phyloP scores from a whole-genome alignment of 1,140 invertebrate genomes.

The Macrosteles quadrilineatus region DNA sequence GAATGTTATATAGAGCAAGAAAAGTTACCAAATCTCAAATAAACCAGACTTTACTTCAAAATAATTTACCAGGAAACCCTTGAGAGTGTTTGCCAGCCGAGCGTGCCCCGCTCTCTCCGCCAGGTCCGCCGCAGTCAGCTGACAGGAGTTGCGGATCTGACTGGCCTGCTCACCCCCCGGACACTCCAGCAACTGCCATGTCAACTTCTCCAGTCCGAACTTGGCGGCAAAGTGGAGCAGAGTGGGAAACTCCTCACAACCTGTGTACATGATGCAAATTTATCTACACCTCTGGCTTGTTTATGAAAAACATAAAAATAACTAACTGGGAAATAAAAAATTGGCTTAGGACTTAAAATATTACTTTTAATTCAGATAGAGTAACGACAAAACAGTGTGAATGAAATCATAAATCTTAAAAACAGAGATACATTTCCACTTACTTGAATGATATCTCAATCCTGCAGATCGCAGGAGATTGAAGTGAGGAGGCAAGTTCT shows the following conservation, averaged over 20 bases:
- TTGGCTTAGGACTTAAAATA: too few species aligned
- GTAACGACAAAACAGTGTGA: too few species aligned
- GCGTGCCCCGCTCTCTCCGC: slow-evolving; percentile 71
- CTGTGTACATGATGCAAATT: too few species aligned
- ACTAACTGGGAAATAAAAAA: too few species aligned
- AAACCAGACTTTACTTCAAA: too few species aligned
- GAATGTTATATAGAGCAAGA: too few species aligned
- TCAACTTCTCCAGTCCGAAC: slow-evolving; percentile 80
- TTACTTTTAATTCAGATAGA: too few species aligned
- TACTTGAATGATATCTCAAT: slow-evolving; percentile 51
- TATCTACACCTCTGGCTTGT: too few species aligned
- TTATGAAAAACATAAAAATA: too few species aligned
- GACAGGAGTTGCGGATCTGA: slow-evolving; percentile 74
- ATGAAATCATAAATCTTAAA: too few species aligned
- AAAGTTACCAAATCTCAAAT: too few species aligned
- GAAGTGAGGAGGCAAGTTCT: slow-evolving; percentile 79
- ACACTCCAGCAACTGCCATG: slow-evolving; percentile 79
- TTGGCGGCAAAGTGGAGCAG: slow-evolving; percentile 84
- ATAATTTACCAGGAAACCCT: slow-evolving; percentile 74
- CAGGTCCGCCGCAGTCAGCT: slow-evolving; percentile 75
- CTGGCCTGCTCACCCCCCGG: slow-evolving; percentile 78
- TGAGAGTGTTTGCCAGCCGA: slow-evolving; percentile 68
- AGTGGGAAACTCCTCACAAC: slow-evolving; percentile 81
- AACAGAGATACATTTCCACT: too few species aligned
- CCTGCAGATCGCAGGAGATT: slow-evolving; percentile 62